Evolutionary conservation across 2,888 invertebrate species (phyloP).

Genomic region (Tortricodes alternella): DNA sequence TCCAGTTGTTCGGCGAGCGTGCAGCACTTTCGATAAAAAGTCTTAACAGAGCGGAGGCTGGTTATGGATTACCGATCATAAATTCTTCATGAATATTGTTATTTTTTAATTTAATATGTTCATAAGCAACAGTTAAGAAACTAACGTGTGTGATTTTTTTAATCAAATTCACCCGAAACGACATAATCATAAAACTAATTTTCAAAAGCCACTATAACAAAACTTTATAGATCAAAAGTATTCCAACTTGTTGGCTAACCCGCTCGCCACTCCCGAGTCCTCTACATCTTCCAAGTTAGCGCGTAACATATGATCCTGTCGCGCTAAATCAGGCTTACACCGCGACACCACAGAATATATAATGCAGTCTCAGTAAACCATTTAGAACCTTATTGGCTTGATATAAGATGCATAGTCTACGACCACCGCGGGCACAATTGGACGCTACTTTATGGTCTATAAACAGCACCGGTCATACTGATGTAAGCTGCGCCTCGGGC

Average conservation of each 20-base stretch:
- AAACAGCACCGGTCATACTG: slow-evolving; percentile 39
- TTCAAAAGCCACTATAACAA: too few relatives aligned
- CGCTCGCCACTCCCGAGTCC: slow-evolving; percentile 29
- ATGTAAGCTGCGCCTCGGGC: slow-evolving; percentile 19
- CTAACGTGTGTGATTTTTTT: too few relatives aligned
- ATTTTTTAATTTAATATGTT: too few relatives aligned
- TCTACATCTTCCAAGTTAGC: slow-evolving; percentile 55
- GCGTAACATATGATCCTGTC: slow-evolving; percentile 64
- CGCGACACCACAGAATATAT: slow-evolving; percentile 68
- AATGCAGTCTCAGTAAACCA: too few relatives aligned
- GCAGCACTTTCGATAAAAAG: neutral
- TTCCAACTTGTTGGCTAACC: too few relatives aligned
- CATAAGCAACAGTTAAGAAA: too few relatives aligned
- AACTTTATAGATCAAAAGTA: too few relatives aligned
- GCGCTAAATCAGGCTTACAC: slow-evolving; percentile 80
- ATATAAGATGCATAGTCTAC: too few relatives aligned
- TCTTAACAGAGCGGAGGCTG: neutral
- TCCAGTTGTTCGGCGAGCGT: slow-evolving; percentile 31
- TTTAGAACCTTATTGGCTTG: too few relatives aligned
- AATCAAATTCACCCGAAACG: too few relatives aligned
- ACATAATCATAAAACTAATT: too few relatives aligned
- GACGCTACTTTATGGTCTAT: slow-evolving; percentile 70
- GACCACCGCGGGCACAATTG: slow-evolving; percentile 58
- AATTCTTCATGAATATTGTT: neutral
- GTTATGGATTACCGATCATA: neutral